These are phyloP conservation scores for Luperina nickerlii DNA, from an alignment of 2,888 invertebrate genomes.

Conservation along the genomic window DNA sequence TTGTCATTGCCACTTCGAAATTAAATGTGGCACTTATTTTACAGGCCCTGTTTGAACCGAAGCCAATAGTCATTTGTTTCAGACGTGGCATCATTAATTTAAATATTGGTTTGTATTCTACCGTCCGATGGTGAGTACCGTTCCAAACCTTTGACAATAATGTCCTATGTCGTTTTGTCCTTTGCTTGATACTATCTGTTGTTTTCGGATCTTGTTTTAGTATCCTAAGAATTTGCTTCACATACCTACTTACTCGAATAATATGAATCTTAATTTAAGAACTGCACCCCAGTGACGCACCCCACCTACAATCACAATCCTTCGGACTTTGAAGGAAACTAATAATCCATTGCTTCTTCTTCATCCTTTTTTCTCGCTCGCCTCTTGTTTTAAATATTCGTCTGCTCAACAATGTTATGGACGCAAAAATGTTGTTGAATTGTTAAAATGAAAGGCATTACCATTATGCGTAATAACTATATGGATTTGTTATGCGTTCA, in stretches of 20 bases:
- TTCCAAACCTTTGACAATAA: not conserved
- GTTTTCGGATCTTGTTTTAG: not conserved
- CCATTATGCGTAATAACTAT: too few relatives aligned
- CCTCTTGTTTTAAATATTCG: not conserved
- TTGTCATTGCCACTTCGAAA: conserved; percentile 7
- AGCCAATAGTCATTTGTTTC: conserved; percentile 26
- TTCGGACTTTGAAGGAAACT: not conserved
- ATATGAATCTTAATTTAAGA: not conserved
- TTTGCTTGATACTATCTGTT: not conserved
- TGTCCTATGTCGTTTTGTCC: not conserved
- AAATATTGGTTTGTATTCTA: conserved; percentile 21
- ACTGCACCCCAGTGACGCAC: not conserved
- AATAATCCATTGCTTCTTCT: not conserved
- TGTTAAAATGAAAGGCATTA: not conserved
- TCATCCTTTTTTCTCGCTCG: not conserved
- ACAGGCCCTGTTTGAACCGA: conserved; percentile 6
- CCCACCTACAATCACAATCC: not conserved
- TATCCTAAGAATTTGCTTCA: not conserved
- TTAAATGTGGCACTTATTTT: conserved; percentile 20
- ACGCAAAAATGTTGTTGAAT: not conserved
- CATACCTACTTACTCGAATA: not conserved
- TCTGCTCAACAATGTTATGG: not conserved
- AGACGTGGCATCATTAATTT: conserved; percentile 23
- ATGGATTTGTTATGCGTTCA: too few relatives aligned
- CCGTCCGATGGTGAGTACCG: not conserved